Percentiles rank a stretch among this genome's conserved stretches.
Evolutionary conservation across 2,888 invertebrate genomes (phyloP).

Genomic region (Cephus spinipes): DNA sequence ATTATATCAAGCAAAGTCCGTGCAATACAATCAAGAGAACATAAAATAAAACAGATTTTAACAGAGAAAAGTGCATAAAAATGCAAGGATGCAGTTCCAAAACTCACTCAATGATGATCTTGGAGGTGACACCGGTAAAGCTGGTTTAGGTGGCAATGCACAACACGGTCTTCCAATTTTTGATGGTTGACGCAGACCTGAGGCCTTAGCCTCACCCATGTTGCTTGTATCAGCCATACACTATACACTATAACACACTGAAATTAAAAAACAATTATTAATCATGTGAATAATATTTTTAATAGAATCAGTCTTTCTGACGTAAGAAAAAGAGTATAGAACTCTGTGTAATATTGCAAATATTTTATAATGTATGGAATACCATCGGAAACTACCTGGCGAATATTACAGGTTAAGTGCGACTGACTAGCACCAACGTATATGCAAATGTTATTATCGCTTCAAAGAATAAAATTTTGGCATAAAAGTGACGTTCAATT

Average conservation of each 20-base stretch:
- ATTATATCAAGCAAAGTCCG: constrained; percentile 3
- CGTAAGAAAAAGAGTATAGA: background rate
- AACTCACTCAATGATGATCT: constrained; percentile 38
- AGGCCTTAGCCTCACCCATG: constrained; percentile 69
- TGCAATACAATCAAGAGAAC: constrained; percentile 12
- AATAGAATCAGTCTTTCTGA: background rate
- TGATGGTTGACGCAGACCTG: constrained; percentile 74
- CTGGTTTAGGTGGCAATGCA: constrained; percentile 74
- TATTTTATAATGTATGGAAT: background rate
- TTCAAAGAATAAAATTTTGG: background rate
- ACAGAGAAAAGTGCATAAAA: background rate
- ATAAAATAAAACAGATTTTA: background rate
- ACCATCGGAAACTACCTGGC: background rate
- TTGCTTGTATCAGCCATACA: background rate
- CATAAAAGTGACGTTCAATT: constrained; percentile 2
- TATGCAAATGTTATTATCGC: background rate
- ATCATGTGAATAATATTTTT: background rate
- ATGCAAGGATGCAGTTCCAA: constrained; percentile 9
- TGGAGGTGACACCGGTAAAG: constrained; percentile 73
- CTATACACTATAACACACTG: background rate
- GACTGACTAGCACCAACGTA: background rate
- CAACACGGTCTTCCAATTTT: constrained; percentile 78
- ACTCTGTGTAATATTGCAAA: background rate
- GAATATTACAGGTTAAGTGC: background rate
- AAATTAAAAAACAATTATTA: background rate